Conservation (phyloP, 2,888 invertebrate species). For the Griposia aprilina region DNA sequence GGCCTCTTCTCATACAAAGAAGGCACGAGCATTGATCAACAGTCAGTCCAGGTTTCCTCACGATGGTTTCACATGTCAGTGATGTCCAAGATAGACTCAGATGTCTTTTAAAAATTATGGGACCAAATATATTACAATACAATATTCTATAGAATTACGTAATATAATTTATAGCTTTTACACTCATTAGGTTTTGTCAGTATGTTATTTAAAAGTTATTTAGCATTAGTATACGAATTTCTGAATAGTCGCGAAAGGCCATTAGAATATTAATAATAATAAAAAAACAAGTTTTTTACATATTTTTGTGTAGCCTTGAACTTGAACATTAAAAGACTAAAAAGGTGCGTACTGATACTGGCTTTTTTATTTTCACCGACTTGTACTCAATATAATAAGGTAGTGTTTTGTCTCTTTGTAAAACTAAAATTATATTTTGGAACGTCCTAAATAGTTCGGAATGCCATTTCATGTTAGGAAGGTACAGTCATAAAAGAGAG, state of each 20-base stretch:
- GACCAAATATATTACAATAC: too few species aligned
- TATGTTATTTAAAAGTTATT: constrained; percentile 48
- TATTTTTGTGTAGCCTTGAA: constrained; percentile 44
- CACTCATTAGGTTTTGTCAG: constrained; percentile 16
- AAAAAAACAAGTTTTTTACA: constrained; percentile 36
- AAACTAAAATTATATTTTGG: not conserved
- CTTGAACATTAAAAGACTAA: constrained; percentile 42
- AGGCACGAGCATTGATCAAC: too few species aligned
- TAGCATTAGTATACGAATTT: constrained; percentile 39
- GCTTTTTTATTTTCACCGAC: not conserved
- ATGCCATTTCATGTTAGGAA: not conserved
- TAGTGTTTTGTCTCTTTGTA: not conserved
- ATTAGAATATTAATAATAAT: constrained; percentile 27
- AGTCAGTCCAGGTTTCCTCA: too few species aligned
- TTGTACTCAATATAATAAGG: not conserved
- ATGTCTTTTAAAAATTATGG: too few species aligned
- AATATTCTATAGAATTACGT: not conserved
- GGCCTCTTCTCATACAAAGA: too few species aligned
- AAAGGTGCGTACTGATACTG: constrained; percentile 41
- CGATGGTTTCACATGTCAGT: too few species aligned
- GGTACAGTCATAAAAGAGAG: too few species aligned
- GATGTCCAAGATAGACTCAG: too few species aligned
- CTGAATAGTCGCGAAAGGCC: constrained; percentile 45
- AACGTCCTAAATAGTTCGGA: too few species aligned
- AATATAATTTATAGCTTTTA: constrained; percentile 30